These are phyloP conservation scores for Brienomyrus longianalis DNA, from an alignment of 2,113 vertebrate species.

Conservation along the genomic window DNA sequence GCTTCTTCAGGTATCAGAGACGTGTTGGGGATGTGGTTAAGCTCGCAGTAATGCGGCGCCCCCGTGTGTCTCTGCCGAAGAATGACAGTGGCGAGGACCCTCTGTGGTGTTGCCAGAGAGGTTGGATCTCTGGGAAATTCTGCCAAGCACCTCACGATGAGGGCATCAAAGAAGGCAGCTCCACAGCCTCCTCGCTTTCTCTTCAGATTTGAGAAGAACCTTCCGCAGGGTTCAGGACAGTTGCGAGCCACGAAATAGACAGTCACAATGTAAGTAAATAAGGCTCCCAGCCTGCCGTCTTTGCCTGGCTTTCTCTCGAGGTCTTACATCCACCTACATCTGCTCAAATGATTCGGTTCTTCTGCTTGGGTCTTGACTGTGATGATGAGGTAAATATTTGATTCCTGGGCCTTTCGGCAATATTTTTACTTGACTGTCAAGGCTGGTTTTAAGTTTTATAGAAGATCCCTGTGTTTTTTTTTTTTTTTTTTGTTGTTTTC, in stretches of 20 bases:
- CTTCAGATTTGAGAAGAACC: not conserved
- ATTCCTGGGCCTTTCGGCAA: not conserved
- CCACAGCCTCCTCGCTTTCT: not conserved
- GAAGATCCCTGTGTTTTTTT: not conserved
- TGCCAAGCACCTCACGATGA: not conserved
- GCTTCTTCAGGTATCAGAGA: not conserved
- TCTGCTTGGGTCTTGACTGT: not conserved
- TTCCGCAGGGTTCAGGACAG: not conserved
- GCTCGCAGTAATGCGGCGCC: not conserved
- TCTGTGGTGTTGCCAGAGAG: not conserved
- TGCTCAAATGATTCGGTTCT: not conserved
- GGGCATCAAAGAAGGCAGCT: not conserved
- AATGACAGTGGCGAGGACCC: not conserved
- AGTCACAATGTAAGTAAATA: not conserved
- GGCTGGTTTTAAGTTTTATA: not conserved
- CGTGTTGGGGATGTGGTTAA: not conserved
- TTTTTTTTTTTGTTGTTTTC: not conserved
- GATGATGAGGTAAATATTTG: not conserved
- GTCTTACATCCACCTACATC: not conserved
- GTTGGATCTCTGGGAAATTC: not conserved
- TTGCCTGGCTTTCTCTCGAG: not conserved
- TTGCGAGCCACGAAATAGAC: not conserved
- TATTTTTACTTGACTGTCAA: not conserved
- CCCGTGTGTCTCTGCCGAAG: not conserved
- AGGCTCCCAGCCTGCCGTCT: not conserved